Conservation (phyloP, 1,140 invertebrate genomes). For the Drosophila busckii region DNA sequence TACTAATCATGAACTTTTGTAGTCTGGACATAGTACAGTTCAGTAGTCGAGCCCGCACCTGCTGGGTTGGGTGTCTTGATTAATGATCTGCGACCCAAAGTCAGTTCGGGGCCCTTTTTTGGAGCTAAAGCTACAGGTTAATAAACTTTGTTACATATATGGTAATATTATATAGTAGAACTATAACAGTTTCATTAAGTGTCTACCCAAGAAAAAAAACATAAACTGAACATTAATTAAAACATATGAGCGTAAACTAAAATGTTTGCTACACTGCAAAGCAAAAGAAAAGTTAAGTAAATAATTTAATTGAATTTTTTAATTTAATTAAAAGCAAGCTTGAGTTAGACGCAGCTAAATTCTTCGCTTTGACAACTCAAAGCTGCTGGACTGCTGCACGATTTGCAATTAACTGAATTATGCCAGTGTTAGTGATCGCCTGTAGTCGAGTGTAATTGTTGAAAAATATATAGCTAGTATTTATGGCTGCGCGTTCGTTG, state of each 20-base stretch:
- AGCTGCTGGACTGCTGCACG: too few species aligned
- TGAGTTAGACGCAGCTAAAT: too few species aligned
- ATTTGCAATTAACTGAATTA: too few species aligned
- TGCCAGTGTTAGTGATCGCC: constrained; percentile 4
- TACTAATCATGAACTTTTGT: neutral
- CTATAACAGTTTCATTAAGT: constrained; percentile 76
- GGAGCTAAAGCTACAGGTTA: constrained; percentile 54
- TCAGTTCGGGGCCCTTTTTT: constrained; percentile 50
- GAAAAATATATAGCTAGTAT: constrained; percentile 57
- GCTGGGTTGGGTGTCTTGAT: constrained; percentile 74
- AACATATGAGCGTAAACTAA: constrained; percentile 50
- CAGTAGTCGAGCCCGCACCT: constrained; percentile 64
- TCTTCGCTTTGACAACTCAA: too few species aligned
- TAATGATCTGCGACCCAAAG: constrained; percentile 52
- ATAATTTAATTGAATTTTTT: too few species aligned
- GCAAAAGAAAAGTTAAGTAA: too few species aligned
- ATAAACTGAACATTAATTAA: constrained; percentile 70
- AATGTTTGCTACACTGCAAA: too few species aligned
- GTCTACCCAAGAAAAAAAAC: too few species aligned
- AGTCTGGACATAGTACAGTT: constrained; percentile 60
- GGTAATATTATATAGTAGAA: constrained; percentile 60
- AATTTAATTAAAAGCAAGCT: too few species aligned
- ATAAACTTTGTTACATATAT: constrained; percentile 64
- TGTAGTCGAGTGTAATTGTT: constrained; percentile 46
- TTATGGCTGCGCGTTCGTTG: constrained; percentile 60